phyloP scores from a whole-genome alignment of 2,888 invertebrate genomes.

The Patella depressa region DNA sequence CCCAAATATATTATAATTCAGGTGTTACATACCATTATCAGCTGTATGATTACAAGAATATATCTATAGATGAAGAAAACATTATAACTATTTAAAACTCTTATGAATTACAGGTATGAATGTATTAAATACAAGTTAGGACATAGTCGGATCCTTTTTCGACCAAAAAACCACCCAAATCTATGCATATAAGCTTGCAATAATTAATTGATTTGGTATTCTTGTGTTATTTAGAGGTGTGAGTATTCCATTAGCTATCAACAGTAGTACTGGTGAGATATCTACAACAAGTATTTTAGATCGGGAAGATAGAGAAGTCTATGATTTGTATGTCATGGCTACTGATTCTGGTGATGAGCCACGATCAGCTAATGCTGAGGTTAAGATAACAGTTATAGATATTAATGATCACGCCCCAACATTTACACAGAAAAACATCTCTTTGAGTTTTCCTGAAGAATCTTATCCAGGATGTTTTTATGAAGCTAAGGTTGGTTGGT shows the following conservation, averaged over 20 bases:
- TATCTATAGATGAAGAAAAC: no score
- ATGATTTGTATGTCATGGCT: conserved; percentile 1
- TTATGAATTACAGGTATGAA: no score
- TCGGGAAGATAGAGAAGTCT: neutral
- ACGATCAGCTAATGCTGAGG: neutral
- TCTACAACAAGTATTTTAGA: neutral
- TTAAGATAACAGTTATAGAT: neutral
- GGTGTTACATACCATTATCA: no score
- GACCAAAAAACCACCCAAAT: no score
- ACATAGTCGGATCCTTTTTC: no score
- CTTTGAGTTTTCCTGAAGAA: neutral
- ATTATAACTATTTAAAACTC: no score
- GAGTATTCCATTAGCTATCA: neutral
- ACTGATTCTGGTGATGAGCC: neutral
- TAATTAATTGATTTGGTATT: no score
- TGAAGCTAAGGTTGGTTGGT: neutral
- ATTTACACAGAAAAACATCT: neutral
- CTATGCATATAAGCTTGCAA: no score
- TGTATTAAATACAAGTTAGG: no score
- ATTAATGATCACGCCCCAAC: neutral
- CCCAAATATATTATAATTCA: no score
- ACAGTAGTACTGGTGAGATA: neutral
- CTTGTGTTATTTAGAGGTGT: neutral
- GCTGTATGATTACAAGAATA: no score
- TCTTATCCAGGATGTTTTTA: conserved; percentile 4